Evolutionary conservation across 2,113 vertebrate species (phyloP), one percentile per base, ranked within the genome.

Genomic region (Nerophis ophidion): DNA sequence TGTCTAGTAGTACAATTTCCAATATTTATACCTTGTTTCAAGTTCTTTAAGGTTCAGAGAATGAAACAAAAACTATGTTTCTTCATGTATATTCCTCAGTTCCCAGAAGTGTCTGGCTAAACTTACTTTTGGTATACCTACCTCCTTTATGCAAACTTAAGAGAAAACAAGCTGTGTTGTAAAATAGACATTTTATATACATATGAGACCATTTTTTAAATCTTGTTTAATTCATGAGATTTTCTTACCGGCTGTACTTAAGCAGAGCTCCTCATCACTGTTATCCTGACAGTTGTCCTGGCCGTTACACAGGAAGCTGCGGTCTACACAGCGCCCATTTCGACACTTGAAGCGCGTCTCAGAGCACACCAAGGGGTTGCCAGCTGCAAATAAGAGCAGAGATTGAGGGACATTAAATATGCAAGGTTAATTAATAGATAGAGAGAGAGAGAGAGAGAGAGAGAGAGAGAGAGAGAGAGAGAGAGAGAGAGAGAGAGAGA

Each of bases 201-300:
- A 44, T 11, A 44, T 44, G 12, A 12, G 12, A 12, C 10, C 10
- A 11, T 12, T 11, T 44, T 44, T 44, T 44, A 44, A 1, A 12
- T 8, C 4, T 44, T 9, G 11, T 11, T 33, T 14, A 12, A 7
- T 17, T 11, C 19, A 42, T 1, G 54, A 12, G 9, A 6, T 56
- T 13, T 42, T 46, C 77, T 66, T 92, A 98, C 96, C 95, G 89
- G 92, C 93, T 55, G 93, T 92, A 48, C 86, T 95, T 33, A 93
- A 91, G 3, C 96, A 99, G 86, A 91, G 89, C 68, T 98, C 94
- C 58, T 99, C 96, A 0, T 99, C 96, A 0, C 95, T 99, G 89
- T 95, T 98, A 85, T 99, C 96, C 26, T 93, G 92, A 73, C 96
- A 99, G 86, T 98, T 99, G 70, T 99, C 92, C 34, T 96, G 89